phyloP scores from a whole-genome alignment of 1,140 invertebrate species.

The Metopolophium dirhodum region DNA sequence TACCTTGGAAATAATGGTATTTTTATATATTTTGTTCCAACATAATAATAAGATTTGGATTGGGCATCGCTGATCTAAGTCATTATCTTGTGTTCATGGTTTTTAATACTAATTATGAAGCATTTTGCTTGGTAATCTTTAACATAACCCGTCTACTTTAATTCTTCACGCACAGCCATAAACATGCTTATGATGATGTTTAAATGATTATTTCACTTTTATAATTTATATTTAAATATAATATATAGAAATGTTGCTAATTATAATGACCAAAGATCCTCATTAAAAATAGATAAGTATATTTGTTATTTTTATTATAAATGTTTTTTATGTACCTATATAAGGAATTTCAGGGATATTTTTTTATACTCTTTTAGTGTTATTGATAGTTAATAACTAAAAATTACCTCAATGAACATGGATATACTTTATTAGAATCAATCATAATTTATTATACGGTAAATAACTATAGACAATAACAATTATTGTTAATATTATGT shows the following conservation, averaged over 20 bases:
- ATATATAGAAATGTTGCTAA: background rate
- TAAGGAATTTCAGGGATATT: background rate
- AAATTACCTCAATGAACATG: too few species aligned
- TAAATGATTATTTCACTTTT: background rate
- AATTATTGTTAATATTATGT: too few species aligned
- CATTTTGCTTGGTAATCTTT: background rate
- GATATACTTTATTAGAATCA: too few species aligned
- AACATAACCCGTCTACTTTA: background rate
- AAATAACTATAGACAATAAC: too few species aligned
- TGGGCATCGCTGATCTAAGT: background rate
- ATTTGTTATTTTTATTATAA: background rate
- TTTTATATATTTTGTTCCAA: background rate
- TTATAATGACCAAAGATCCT: slow-evolving; percentile 9
- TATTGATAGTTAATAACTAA: too few species aligned
- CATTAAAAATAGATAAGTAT: slow-evolving; percentile 9
- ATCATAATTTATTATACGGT: too few species aligned
- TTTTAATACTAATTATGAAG: background rate
- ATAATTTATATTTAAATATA: background rate
- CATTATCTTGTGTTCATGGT: background rate
- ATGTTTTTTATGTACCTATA: background rate
- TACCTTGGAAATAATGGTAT: background rate
- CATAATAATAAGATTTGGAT: background rate
- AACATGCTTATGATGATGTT: background rate
- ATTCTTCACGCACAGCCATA: background rate
- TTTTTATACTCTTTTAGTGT: too few species aligned